Evolutionary conservation across 2,888 invertebrate genomes (phyloP).

Genomic region (Agrilus cyanescens): DNA sequence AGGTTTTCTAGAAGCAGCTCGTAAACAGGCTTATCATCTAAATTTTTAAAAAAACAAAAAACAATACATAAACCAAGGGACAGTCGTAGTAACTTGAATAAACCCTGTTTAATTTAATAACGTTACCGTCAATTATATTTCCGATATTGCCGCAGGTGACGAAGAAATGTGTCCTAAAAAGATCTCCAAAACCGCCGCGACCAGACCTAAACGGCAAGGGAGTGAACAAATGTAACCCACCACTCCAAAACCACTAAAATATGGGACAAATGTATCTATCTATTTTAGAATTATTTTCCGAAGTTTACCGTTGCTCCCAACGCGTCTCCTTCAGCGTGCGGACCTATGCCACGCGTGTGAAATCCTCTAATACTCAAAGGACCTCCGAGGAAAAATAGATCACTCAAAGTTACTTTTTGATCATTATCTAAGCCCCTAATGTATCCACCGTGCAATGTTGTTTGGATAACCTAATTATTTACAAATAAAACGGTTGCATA

Average conservation of each 20-base stretch:
- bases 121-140: not conserved
- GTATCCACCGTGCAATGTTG: constrained; percentile 55
- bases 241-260: constrained; percentile 67
- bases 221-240: constrained; percentile 75
- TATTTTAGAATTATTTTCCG: constrained; percentile 13
- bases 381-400: constrained; percentile 81
- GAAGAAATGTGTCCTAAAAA: constrained; percentile 83
- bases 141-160: constrained; percentile 78
- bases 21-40: constrained; percentile 34
- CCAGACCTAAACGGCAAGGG: constrained; percentile 82
- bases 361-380: constrained; percentile 84
- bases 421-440: constrained; percentile 50
- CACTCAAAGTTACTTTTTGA: constrained; percentile 49
- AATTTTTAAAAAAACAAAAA: constrained; percentile 12
- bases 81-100: no score
- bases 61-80: no score
- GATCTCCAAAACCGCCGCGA: constrained; percentile 65
- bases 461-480: constrained; percentile 52
- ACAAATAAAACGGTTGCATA: not conserved
- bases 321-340: constrained; percentile 64
- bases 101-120: not conserved
- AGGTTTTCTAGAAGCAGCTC: constrained; percentile 40
- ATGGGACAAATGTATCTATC: constrained; percentile 1
- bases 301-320: constrained; percentile 58
- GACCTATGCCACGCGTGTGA: constrained; percentile 74